Base-by-base conservation (phyloP, 1,140 invertebrate genomes). In the Heterodera carotae region DNA sequence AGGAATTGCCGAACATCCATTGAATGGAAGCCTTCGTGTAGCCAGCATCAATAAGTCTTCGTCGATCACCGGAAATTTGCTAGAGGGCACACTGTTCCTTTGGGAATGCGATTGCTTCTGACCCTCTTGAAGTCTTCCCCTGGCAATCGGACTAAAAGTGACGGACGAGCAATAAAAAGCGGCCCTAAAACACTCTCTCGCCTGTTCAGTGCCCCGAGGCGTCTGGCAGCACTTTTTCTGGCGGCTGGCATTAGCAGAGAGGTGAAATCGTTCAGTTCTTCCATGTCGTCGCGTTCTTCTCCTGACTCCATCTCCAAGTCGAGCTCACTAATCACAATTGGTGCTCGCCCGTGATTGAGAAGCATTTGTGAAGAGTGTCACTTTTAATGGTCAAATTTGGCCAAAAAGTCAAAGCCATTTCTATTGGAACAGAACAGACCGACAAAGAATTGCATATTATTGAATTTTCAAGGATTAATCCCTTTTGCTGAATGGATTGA, bases 41-140 rank as follows among this genome's bases (percentile, higher is more conserved):
- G 72, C 64, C 34, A 74, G 15, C 56, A 62, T 62, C 36, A 74
- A 34, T 36, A 74, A 34, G 36, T 74, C 72, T 22, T 74, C 72
- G 36, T 74, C 72, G 15, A 74, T 74, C n/a, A 74, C 29, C 33
- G 72, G 72, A 64, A 74, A 74, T 74, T 74, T 74, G 71, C 43
- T 60, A 53, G 71, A 31, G 53, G 27, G 72, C 36, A 34, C 39
- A 59, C 64, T 74, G 27, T 22, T 59, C 33, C 59, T 64, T 33
- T 73, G 62, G 36, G 48, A 2, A 22, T 56, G 12, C 15, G 29
- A 33, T 22, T 74, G 31, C 43, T 33, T 74, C 64, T 29, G 59
- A 27, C 64, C 59, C 10, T 33, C 59, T 10, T 71, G 69, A 48
- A 29, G 36, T 43, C 34, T 70, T n/a, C n/a, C n/a, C 33, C 29